Evolutionary conservation across 1,140 invertebrate genomes (phyloP).

Genomic region (Drosophila persimilis): DNA sequence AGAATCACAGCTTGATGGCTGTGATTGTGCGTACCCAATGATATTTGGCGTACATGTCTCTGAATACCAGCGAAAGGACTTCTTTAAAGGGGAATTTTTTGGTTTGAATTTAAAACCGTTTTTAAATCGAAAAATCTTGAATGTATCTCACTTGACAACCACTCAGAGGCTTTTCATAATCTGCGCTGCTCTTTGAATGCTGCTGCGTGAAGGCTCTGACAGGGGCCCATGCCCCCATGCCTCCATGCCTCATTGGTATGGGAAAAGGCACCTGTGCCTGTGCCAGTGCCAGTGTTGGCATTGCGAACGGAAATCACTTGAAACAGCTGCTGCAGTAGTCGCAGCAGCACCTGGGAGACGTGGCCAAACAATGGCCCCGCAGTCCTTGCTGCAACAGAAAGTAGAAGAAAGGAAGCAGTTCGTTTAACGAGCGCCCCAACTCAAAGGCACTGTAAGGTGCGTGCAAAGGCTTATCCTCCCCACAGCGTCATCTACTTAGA

Average conservation of each 20-base stretch:
- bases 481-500: conserved; percentile 8
- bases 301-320: conserved; percentile 67
- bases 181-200: conserved; percentile 32
- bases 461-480: neutral
- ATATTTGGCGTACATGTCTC: conserved; percentile 1
- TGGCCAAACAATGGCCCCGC: conserved; percentile 44
- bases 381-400: conserved; percentile 1
- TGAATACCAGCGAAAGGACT: neutral
- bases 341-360: conserved; percentile 37
- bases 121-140: too few species aligned
- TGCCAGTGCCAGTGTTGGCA: conserved; percentile 23
- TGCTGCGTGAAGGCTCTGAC: conserved; percentile 43
- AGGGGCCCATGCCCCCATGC: conserved; percentile 21
- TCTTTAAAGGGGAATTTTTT: neutral
- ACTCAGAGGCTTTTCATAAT: conserved; percentile 46
- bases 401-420: conserved; percentile 12
- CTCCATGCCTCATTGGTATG: conserved; percentile 57
- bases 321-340: conserved; percentile 45
- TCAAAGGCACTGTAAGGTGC: conserved; percentile 10
- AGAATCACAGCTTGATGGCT: conserved; percentile 43
- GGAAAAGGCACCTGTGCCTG: conserved; percentile 20
- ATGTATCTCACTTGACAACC: conserved; percentile 11
- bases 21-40: conserved; percentile 23
- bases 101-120: neutral
- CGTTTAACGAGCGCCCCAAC: conserved; percentile 17